Base-by-base conservation (phyloP, 2,888 invertebrate species). In the Cephus runcator region DNA sequence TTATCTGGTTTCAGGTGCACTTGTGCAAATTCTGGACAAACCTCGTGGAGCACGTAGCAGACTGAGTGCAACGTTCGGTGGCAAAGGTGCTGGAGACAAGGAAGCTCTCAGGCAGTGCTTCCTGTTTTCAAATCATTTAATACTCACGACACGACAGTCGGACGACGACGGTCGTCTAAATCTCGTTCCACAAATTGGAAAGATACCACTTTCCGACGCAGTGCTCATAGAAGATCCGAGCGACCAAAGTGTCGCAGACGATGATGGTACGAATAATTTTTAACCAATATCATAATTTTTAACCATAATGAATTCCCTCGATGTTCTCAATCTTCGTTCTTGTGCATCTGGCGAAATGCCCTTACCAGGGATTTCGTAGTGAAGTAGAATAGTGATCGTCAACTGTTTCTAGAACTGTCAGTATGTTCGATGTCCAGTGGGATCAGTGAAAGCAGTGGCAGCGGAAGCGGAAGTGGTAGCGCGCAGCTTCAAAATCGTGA, bases 91-190 rank as follows among this genome's bases (percentile, higher is more conserved):
- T 4, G 93, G 93, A 77, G 95, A 96, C 85, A 95, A 95, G 86
- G 96, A 96, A 88, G 93, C 93, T 11, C 92, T 95, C 3, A 93
- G 98, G 0, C 97, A 97, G 90, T 97, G 97, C 83, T 98, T 97
- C 90, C 94, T 98, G 33, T 98, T 98, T 92, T 97, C 97, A 81
- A 97, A 97, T 93, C 97, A 97, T 91, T 93, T 98, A 83, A 95
- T 98, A 82, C 93, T 98, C 75, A 96, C 97, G 1, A 97, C 96
- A 3, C 93, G 96, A 92, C 94, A 93, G 86, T 89, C 89, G 9
- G 94, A 96, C 4, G 94, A 96, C 1, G 97, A 95, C 78, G 98
- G 98, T 6, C 94, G 97, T 79, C 93, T 98, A n/a, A 97, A 97
- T 91, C 93, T 98, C 34, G 94, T 95, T 71, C 96, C 96, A n/a